Evolutionary conservation across 2,113 vertebrate species (phyloP), one percentile per base, ranked within the genome.

Genomic region (Trochalopteron elliotii): DNA sequence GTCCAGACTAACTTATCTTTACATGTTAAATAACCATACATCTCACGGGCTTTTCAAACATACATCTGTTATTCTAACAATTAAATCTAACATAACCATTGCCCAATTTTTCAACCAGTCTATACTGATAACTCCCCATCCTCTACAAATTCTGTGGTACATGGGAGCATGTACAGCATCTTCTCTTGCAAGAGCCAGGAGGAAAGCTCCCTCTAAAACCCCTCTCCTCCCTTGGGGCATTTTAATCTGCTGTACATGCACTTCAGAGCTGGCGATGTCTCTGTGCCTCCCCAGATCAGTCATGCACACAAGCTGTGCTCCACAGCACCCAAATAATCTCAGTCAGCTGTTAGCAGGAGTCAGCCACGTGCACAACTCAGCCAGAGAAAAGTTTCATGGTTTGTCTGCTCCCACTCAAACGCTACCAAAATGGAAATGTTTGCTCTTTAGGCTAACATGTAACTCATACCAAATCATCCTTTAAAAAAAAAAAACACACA

Each of bases 201-300:
- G 45, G 17, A 89, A 19, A 87, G 2, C 23, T 9, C 17, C 21
- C 33, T 52, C 20, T 21, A 15, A 33, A 57, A 22, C 45, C 11
- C 4, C 7, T 45, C 27, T 23, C 22, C 25, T 56, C 2, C 31
- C 49, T 0, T 1, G 6, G 20, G 37, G n/a, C 39, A 47, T 17
- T 82, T 74, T 53, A 35, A 45, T 78, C 52, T 70, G 39, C 39
- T 27, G 8, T 7, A 15, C 28, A 3, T 1, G 14, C 49, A 39
- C 22, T 42, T 9, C 24, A 72, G 23, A 64, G 24, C 56, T 27
- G 47, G 80, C 5, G 7, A 77, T 20, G 22, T 86, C 84, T 47
- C 94, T 28, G 61, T n/a, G 57, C 74, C 55, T 65, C 71, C 33
- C 83, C 76, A 75, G 47, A 28, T 56, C 86, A 77, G 68, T 10